phyloP scores from a whole-genome alignment of 2,888 invertebrate species.

The Gymnosoma rotundatum region DNA sequence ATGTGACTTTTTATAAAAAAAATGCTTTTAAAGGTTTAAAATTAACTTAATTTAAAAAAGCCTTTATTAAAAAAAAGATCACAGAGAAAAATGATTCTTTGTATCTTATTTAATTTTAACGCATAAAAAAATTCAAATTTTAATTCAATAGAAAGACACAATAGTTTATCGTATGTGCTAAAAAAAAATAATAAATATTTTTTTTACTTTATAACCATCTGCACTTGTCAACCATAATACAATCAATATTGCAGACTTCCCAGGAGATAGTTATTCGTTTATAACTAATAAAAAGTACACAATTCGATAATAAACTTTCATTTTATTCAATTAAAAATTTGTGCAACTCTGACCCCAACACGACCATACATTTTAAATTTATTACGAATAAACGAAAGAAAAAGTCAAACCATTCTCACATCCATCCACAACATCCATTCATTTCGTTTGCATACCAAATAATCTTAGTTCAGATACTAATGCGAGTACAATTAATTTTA shows the following conservation, averaged over 20 bases:
- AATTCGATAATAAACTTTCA: constrained; percentile 1
- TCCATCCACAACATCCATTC: constrained; percentile 16
- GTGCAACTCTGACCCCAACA: constrained; percentile 43
- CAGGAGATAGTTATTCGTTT: neutral
- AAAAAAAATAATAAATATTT: too few species aligned
- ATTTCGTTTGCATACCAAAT: constrained; percentile 44
- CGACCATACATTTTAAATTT: constrained; percentile 35
- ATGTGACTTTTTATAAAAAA: too few species aligned
- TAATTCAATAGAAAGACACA: too few species aligned
- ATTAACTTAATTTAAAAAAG: too few species aligned
- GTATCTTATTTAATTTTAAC: too few species aligned
- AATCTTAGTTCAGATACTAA: constrained; percentile 32
- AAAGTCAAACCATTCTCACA: constrained; percentile 24
- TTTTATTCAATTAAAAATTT: constrained; percentile 42
- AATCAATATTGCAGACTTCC: neutral
- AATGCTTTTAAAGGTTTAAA: too few species aligned
- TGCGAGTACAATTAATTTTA: constrained; percentile 18
- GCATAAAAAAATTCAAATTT: too few species aligned
- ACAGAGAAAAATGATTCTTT: too few species aligned
- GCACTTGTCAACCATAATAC: too few species aligned
- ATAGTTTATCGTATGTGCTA: too few species aligned
- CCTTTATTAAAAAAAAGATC: too few species aligned
- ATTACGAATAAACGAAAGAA: constrained; percentile 23
- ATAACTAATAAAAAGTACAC: neutral
- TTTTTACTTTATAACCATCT: too few species aligned